Base-by-base conservation (phyloP, 2,113 vertebrate species). In the Furnarius figulus region DNA sequence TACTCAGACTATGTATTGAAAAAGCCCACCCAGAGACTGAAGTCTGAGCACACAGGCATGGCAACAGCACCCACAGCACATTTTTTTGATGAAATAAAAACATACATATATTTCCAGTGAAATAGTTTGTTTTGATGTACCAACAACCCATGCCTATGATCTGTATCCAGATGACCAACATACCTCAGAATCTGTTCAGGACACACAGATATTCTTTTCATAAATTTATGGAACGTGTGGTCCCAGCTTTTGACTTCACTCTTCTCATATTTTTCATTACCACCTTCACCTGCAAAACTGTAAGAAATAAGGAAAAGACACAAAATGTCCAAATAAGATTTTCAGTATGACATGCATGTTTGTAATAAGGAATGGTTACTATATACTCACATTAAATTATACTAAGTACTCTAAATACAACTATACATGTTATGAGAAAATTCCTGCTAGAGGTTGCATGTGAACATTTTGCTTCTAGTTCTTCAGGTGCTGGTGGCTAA, bases 121-220 rank as follows among this genome's bases (percentile, higher is more conserved):
- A 89, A 70, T 1, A 5, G 21, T 42, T 70, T 40, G 21, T 67
- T 73, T 20, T 55, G 25, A 77, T 31, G 39, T 59, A 83, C 28
- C n/a, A 46, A 44, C n/a, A 77, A 71, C 16, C 28, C 22, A 24
- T 6, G 20, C 6, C 37, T 30, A 8, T 6, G 20, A n/a, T 6
- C 22, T 55, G 3, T 40, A 68, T n/a, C 31, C 5, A 71, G 66
- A 47, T 33, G 35, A 65, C 33, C 35, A 80, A 42, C 86, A 77
- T 96, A 98, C 98, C 98, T 98, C 67, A 99, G 85, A 79, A 99
- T 98, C 97, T 99, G 99, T 55, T 98, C 97, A 70, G 86, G 98
- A 95, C 99, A 99, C 67, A 84, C 2, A 50, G 98, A 98, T 93
- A 98, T 98, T 95, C 96, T 98, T 95, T 99, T 99, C 98, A 99